Evolutionary conservation across 2,113 vertebrate species (phyloP).

Genomic region (Opisthocomus hoazin): DNA sequence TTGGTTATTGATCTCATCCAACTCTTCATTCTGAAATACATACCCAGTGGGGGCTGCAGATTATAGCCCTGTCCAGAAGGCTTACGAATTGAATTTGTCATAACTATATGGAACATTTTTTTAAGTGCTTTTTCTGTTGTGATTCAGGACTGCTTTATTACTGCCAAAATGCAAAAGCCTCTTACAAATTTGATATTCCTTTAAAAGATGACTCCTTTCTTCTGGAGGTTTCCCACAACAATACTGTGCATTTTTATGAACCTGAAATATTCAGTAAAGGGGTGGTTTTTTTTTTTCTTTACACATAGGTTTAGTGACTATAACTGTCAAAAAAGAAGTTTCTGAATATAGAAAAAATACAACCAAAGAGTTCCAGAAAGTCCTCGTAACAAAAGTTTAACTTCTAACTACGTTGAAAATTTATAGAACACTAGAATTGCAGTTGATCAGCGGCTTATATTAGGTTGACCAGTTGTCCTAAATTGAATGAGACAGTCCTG

Average conservation of each 20-base stretch:
- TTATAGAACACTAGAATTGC: neutral
- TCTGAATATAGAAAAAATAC: neutral
- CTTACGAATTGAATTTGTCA: neutral
- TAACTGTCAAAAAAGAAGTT: neutral
- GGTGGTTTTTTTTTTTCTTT: neutral
- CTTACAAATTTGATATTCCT: neutral
- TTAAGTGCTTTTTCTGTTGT: neutral
- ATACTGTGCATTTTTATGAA: neutral
- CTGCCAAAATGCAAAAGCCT: neutral
- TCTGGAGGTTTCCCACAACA: neutral
- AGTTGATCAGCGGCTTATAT: neutral
- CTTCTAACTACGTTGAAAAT: neutral
- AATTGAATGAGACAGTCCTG: neutral
- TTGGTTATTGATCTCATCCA: neutral
- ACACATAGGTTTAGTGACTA: neutral
- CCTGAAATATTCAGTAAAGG: neutral
- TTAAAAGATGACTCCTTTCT: neutral
- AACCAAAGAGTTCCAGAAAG: neutral
- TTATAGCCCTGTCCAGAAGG: neutral
- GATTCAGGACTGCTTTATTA: neutral
- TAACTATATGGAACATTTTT: neutral
- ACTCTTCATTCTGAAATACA: neutral
- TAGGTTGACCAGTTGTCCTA: neutral
- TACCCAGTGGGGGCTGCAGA: neutral
- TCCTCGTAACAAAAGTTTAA: neutral